Percentiles rank a stretch among this genome's conserved stretches.
Evolutionary conservation across 2,888 invertebrate species (phyloP).

Genomic region (Lissocephala sabroskyi): DNA sequence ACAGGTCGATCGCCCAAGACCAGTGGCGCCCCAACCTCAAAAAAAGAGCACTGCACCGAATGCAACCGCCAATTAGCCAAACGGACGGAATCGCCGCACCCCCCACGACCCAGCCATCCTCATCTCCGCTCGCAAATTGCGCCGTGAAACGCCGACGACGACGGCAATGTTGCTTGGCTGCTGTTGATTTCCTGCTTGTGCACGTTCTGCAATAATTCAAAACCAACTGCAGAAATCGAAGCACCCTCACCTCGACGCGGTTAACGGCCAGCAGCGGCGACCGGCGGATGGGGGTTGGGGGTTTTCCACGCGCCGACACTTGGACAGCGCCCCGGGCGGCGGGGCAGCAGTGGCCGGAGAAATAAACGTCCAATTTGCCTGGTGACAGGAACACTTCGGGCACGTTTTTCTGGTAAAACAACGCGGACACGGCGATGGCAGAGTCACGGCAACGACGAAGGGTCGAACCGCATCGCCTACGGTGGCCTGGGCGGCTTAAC

Average conservation of each 20-base stretch:
- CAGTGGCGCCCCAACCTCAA: too few species aligned
- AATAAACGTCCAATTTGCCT: conserved; percentile 67
- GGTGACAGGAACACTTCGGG: conserved; percentile 64
- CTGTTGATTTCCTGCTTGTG: neutral
- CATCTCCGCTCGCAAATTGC: neutral
- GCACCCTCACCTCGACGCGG: conserved; percentile 6
- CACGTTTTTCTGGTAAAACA: conserved; percentile 62
- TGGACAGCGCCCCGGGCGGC: conserved; percentile 24
- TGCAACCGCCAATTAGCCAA: conserved; percentile 54
- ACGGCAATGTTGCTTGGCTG: conserved; percentile 23
- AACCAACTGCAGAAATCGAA: neutral
- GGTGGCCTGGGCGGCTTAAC: too few species aligned
- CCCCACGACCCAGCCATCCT: neutral
- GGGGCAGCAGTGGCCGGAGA: too few species aligned
- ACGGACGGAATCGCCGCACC: conserved; percentile 34
- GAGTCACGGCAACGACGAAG: too few species aligned
- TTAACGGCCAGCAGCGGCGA: too few species aligned
- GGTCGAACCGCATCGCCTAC: too few species aligned
- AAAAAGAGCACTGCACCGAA: too few species aligned
- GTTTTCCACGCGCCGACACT: conserved; percentile 7
- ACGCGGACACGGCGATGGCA: too few species aligned
- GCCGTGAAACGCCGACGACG: conserved; percentile 1
- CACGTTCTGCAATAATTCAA: too few species aligned
- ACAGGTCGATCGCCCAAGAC: conserved; percentile 28
- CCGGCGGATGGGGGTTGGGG: too few species aligned